Evolutionary conservation across 2,113 vertebrate genomes (phyloP).

Genomic region (Oncorhynchus kisutch): DNA sequence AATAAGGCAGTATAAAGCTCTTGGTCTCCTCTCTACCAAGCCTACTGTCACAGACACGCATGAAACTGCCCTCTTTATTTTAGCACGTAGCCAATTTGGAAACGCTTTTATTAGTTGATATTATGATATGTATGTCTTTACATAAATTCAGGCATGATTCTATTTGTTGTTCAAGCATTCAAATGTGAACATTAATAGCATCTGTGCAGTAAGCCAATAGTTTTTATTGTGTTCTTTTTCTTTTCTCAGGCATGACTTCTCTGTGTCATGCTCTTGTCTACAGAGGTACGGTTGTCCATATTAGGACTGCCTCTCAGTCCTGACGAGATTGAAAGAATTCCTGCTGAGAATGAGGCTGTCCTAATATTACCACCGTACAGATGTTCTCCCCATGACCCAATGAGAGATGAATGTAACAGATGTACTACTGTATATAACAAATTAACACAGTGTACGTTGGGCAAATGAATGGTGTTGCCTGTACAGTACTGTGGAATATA

Average conservation of each 20-base stretch:
- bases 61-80: not conserved
- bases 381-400: conserved; percentile 39
- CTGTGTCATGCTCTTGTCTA: not conserved
- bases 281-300: not conserved
- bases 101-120: not conserved
- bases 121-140: not conserved
- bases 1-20: not conserved
- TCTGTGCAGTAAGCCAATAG: not conserved
- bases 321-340: too few species aligned
- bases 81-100: not conserved
- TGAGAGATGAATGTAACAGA: conserved; percentile 83
- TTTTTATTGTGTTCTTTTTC: not conserved
- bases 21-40: not conserved
- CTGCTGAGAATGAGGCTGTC: too few species aligned
- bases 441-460: not conserved
- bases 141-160: conserved; percentile 21
- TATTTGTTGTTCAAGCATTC: not conserved
- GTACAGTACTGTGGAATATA: conserved; percentile 77
- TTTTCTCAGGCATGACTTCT: not conserved
- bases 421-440: conserved; percentile 52
- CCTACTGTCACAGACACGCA: not conserved
- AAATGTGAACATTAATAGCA: not conserved
- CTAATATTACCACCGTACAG: too few species aligned
- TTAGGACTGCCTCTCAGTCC: too few species aligned
- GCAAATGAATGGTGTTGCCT: conserved; percentile 72